Evolutionary conservation across 2,888 invertebrate genomes (phyloP).

Genomic region (Lasius fuliginosus): DNA sequence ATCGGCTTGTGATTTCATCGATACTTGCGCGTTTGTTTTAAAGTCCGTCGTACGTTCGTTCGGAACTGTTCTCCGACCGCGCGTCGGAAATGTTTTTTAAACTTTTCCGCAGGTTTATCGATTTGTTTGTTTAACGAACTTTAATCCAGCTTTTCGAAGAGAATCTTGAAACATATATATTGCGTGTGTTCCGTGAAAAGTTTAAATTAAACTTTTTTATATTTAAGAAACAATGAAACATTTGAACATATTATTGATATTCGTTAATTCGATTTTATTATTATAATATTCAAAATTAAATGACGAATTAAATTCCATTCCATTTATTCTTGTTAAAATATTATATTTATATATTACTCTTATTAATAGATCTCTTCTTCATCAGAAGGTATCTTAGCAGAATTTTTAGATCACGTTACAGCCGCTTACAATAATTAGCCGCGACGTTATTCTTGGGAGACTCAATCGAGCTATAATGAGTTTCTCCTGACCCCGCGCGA

Average conservation of each 20-base stretch:
- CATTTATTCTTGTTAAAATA: neutral
- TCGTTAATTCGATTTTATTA: neutral
- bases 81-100: neutral
- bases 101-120: neutral
- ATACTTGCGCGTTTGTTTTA: neutral
- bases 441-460: slow-evolving; percentile 51
- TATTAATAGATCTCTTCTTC: neutral
- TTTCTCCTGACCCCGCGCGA: slow-evolving; percentile 44
- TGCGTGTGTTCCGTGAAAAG: neutral
- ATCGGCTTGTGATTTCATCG: neutral
- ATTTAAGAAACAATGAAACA: neutral
- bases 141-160: neutral
- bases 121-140: slow-evolving; percentile 2
- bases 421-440: slow-evolving; percentile 39
- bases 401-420: slow-evolving; percentile 38
- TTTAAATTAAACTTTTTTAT: neutral
- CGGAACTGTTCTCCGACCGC: neutral
- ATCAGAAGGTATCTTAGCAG: neutral
- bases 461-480: slow-evolving; percentile 51
- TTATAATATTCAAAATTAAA: neutral
- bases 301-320: neutral
- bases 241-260: neutral
- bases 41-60: neutral
- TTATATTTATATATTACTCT: neutral
- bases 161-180: neutral